These are phyloP conservation scores for Apamea sordens DNA, from an alignment of 2,888 invertebrate genomes.

Conservation along the genomic window DNA sequence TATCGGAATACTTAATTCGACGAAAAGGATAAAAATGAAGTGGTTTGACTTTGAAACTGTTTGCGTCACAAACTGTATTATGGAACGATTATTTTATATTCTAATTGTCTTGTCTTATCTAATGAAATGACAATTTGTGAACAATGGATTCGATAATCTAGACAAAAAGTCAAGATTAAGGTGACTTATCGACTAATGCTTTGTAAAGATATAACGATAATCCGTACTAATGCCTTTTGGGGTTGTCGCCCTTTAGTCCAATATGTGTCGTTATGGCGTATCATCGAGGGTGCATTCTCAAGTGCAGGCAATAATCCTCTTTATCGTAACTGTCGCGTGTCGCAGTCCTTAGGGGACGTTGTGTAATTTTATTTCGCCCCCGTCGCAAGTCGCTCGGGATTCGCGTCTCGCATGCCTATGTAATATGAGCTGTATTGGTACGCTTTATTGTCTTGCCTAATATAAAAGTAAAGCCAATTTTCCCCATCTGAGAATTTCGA, in stretches of 20 bases:
- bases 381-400: constrained; percentile 73
- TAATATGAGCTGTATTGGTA: constrained; percentile 73
- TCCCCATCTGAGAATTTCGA: constrained; percentile 29
- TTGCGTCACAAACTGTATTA: constrained; percentile 19
- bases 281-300: constrained; percentile 83
- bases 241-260: constrained; percentile 82
- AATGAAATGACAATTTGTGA: constrained; percentile 59
- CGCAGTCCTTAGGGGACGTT: constrained; percentile 77
- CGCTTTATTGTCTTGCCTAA: constrained; percentile 57
- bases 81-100: constrained; percentile 38
- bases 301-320: constrained; percentile 87
- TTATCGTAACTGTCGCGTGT: constrained; percentile 83
- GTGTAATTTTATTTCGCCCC: constrained; percentile 83
- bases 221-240: constrained; percentile 82
- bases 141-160: constrained; percentile 63
- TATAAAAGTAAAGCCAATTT: constrained; percentile 63
- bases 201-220: constrained; percentile 87
- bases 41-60: constrained; percentile 3
- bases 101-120: constrained; percentile 51
- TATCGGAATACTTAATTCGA: constrained; percentile 13
- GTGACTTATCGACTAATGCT: constrained; percentile 84
- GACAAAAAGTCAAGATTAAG: constrained; percentile 83
- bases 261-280: constrained; percentile 76
- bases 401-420: constrained; percentile 72
- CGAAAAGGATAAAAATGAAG: background rate